Base-by-base conservation (phyloP, 1,140 invertebrate genomes). In the Tigriopus japonicus region DNA sequence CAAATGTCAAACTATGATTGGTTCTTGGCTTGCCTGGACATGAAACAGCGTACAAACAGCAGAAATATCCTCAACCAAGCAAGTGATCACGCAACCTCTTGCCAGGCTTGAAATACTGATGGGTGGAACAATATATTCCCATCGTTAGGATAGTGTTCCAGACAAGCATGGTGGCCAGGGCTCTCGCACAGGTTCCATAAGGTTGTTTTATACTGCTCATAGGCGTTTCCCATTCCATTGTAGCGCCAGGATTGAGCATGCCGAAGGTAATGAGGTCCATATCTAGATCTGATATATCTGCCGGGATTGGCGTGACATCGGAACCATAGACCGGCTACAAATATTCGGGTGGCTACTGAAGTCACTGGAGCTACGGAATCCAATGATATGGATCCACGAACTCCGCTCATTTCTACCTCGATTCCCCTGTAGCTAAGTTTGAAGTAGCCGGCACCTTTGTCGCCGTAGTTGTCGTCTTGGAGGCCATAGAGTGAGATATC, bases 181-280 rank as follows among this genome's bases (percentile, higher is more conserved):
- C 45, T 55, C 13, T 62, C 56, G 49, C 65, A 66, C 7, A 54
- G 21, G 15, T 21, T 56, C 65, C 65, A 66, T 1, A 42, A 51
- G n/a, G 52, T 24, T 49, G 43, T 21, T 5, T 49, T 41, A 14
- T 23, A 19, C 6, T 59, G 15, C 14, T 59, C 60, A 49, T 55
- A 63, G 35, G 40, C 21, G 28, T 58, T 42, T 2, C 17, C 14
- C n/a, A n/a, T 24, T 6, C 23, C 53, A 15, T 19, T 14, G 40
- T 53, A 51, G 13, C 64, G 60, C 66, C 66, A 66, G 56, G 64
- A 63, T n/a, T 58, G 62, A 52, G 63, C 62, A 52, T 67, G 64
- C 7, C 56, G 52, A 19, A 62, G 63, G 52, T 64, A 49, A 12
- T 45, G 42, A 3, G 59, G 60, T n/a, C 66, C 64, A 24, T 65